A percentile compares a stretch with the other conserved stretches of the same genome.
Conservation (phyloP, 2,797 vertebrate genomes). For the Psittacula echo region DNA sequence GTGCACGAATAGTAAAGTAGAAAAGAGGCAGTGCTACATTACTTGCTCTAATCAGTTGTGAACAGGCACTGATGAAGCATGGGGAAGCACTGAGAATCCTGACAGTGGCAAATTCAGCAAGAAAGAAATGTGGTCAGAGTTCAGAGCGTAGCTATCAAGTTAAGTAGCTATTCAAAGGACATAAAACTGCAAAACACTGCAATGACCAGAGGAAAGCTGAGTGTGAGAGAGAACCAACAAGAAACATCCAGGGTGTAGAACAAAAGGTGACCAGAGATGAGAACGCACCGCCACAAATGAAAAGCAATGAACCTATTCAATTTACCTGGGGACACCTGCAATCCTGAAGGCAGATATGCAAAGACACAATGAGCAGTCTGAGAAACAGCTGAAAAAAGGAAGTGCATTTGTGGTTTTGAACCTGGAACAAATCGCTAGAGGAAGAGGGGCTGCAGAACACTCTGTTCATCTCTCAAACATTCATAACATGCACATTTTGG, state of each 20-base stretch:
- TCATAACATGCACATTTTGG: neutral
- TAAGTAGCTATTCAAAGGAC: neutral
- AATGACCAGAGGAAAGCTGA: neutral
- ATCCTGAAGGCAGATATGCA: neutral
- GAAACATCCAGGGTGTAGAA: neutral
- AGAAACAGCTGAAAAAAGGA: neutral
- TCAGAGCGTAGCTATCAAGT: neutral
- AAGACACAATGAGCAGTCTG: neutral
- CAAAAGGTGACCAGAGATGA: rapidly evolving
- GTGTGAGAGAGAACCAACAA: neutral
- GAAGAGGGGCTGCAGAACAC: neutral
- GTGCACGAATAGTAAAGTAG: neutral
- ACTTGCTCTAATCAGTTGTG: neutral
- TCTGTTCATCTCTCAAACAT: neutral
- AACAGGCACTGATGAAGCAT: neutral
- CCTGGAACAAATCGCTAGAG: neutral
- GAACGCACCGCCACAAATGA: neutral
- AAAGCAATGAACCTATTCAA: neutral
- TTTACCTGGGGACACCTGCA: neutral
- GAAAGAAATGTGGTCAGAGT: neutral
- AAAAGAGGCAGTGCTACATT: neutral
- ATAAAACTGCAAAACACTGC: neutral
- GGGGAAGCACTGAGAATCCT: neutral
- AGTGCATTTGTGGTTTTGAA: neutral
- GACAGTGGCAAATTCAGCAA: neutral